Percentiles rank a stretch among this genome's conserved stretches.
These are phyloP conservation scores for Chesias legatella DNA, from an alignment of 2,888 invertebrate genomes.

Conservation along the genomic window DNA sequence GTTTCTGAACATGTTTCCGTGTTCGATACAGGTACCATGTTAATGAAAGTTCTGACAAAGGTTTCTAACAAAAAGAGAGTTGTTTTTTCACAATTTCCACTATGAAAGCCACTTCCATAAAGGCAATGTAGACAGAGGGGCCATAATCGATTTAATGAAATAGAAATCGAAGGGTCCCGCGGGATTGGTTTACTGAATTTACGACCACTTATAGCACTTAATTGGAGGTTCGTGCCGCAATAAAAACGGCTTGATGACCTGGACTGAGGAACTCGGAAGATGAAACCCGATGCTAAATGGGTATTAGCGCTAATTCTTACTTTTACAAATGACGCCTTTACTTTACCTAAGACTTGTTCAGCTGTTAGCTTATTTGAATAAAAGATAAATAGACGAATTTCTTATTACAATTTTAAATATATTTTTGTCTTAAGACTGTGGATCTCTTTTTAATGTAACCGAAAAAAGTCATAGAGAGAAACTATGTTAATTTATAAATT, in stretches of 20 bases:
- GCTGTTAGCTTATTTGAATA: constrained; percentile 32
- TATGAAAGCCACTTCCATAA: constrained; percentile 65
- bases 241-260: constrained; percentile 69
- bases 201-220: constrained; percentile 68
- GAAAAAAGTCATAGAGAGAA: no score
- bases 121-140: constrained; percentile 57
- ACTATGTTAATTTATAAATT: no score
- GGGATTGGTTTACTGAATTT: constrained; percentile 69
- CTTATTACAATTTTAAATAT: constrained; percentile 7
- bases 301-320: constrained; percentile 33
- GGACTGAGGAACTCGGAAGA: constrained; percentile 55
- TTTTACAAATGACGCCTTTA: constrained; percentile 47
- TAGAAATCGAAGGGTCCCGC: constrained; percentile 63
- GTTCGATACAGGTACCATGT: not conserved
- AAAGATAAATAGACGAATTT: constrained; percentile 30
- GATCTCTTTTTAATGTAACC: no score
- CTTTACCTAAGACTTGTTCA: constrained; percentile 24
- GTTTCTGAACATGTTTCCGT: not conserved
- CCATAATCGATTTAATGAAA: constrained; percentile 74
- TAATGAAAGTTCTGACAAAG: constrained; percentile 10
- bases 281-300: constrained; percentile 48
- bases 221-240: constrained; percentile 70
- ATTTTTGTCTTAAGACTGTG: no score
- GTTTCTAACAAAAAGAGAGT: constrained; percentile 36
- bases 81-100: constrained; percentile 65